Evolutionary conservation across 2,113 vertebrate genomes (phyloP).

Genomic region (Stegostoma tigrinum): DNA sequence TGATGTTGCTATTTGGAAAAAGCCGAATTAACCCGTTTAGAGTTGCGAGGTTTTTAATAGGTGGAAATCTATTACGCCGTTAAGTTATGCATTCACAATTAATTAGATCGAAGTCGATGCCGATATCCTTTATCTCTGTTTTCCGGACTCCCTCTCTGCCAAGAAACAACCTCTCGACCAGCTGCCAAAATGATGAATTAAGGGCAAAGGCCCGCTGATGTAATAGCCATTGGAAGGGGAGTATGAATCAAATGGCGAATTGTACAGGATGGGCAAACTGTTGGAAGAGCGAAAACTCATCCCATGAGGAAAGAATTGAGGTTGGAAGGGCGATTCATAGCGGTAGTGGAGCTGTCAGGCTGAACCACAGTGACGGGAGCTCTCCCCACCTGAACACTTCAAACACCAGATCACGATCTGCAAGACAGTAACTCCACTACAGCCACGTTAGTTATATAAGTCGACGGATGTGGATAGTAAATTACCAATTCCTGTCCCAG

Average conservation of each 20-base stretch:
- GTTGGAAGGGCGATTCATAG: neutral
- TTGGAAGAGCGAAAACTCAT: neutral
- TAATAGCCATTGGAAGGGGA: neutral
- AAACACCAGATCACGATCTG: neutral
- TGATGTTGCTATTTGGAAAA: neutral
- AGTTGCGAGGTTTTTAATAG: constrained; percentile 7
- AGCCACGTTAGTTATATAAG: neutral
- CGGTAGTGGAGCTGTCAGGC: neutral
- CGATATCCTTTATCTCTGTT: neutral
- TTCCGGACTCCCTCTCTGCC: neutral
- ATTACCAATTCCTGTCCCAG: neutral
- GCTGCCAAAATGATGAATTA: neutral
- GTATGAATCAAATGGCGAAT: neutral
- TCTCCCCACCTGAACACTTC: neutral
- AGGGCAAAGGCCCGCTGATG: too few species aligned
- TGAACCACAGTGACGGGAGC: neutral
- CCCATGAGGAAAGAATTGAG: neutral
- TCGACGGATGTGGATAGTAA: neutral
- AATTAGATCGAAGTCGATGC: neutral
- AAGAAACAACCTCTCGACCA: neutral
- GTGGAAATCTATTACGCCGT: neutral
- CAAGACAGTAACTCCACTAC: neutral
- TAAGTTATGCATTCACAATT: constrained; percentile 1
- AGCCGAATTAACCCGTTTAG: neutral
- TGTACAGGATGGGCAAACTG: neutral